Evolutionary conservation across 1,140 invertebrate species (phyloP), one percentile per base, ranked within the genome.

Genomic region (Atta cephalotes): DNA sequence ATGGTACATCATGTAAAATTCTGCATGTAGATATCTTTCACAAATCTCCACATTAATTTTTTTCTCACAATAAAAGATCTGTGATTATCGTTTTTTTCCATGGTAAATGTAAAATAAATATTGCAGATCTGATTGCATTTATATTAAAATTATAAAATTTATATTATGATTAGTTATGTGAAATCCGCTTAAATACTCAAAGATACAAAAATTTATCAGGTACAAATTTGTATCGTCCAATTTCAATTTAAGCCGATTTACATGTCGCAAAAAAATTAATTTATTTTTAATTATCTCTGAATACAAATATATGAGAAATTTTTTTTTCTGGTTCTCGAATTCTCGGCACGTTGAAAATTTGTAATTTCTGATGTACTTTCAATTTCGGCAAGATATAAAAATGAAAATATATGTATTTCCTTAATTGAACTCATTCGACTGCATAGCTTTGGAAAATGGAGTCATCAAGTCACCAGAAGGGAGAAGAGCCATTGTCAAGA

Each of bases 401-500:
- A 16, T 4, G 14, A 51, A 51, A 51, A 51, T 14, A 51, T 14
- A 51, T 14, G 4, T 14, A 51, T 18, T 28, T 63, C 28, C 16
- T 16, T 16, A 16, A 18, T 62, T 14, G 28, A 10, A 21, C 21
- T 21, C 4, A 12, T 39, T 21, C 5, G n/a, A 45, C 12, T 18
- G 35, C 10, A 10, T 12, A 9, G 31, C 1, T 58, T 74, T 28
- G 53, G 12, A 74, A 18, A 76, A 39, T 16, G 28, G 63, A n/a
- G n/a, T 58, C 10, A 28, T 45, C 60, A 21, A 65, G 35, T 35
- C 85, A 70, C 72, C 63, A 77, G 66, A 85, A 88, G 16, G 28
- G 14, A 70, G 49, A 71, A 81, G 31, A 81, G n/a, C 31, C 87
- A 62, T 62, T 60, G 56, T 88, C 81, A 4, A 21, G 28, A 65